Conservation (phyloP, 1,140 invertebrate species). For the Drosophila pseudoananassae region DNA sequence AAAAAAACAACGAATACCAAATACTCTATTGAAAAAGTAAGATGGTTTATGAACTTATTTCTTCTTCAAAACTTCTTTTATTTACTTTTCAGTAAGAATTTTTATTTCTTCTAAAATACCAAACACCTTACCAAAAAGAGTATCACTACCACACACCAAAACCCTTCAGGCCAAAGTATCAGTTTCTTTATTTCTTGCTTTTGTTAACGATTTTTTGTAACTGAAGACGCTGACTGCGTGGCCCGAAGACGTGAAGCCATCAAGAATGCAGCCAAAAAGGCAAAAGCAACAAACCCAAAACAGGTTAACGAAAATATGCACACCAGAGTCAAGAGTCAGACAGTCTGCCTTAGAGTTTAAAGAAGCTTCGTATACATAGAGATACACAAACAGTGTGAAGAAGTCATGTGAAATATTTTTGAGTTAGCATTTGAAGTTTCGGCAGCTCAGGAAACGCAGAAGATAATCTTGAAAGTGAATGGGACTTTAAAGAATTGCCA, state of each 20-base stretch:
- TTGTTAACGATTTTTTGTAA: slow-evolving; percentile 59
- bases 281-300: slow-evolving; percentile 46
- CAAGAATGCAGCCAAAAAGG: slow-evolving; percentile 70
- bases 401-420: slow-evolving; percentile 72
- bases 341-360: slow-evolving; percentile 28
- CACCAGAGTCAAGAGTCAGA: slow-evolving; percentile 68
- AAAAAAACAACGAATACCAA: background rate
- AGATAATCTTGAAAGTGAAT: slow-evolving; percentile 69
- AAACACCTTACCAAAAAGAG: slow-evolving; percentile 17
- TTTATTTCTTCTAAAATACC: background rate
- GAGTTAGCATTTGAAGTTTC: slow-evolving; percentile 45
- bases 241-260: slow-evolving; percentile 33
- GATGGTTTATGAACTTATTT: background rate
- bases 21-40: background rate
- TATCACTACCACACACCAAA: slow-evolving; percentile 44
- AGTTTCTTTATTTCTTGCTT: slow-evolving; percentile 37
- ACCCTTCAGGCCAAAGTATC: slow-evolving; percentile 27
- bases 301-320: slow-evolving; percentile 69
- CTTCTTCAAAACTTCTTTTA: background rate
- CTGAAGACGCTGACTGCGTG: slow-evolving; percentile 47
- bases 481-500: slow-evolving; percentile 26
- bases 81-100: too few species aligned
- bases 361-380: slow-evolving; percentile 5
- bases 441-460: slow-evolving; percentile 29
- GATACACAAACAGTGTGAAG: slow-evolving; percentile 45